Evolutionary conservation across 2,113 vertebrate species (phyloP).

Genomic region (Peromyscus polionotus): DNA sequence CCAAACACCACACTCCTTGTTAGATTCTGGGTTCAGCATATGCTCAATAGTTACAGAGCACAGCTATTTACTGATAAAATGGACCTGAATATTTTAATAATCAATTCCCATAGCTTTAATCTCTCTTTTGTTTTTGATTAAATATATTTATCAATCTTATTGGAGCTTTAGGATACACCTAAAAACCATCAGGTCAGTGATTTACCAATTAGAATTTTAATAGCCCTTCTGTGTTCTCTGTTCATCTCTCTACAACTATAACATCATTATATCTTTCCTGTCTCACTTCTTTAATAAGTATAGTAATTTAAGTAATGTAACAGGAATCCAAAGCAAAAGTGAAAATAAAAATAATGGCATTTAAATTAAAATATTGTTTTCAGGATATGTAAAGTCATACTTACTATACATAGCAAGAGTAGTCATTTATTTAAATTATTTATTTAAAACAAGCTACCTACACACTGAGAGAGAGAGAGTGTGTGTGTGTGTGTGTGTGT

Average conservation of each 20-base stretch:
- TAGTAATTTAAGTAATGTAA: not conserved
- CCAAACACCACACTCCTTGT: not conserved
- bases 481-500: too few relatives aligned
- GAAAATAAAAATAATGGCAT: not conserved
- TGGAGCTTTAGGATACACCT: not conserved
- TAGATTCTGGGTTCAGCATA: not conserved
- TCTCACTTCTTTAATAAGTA: not conserved
- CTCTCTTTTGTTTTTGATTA: not conserved
- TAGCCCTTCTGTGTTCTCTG: not conserved
- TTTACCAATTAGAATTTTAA: not conserved
- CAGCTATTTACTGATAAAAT: not conserved
- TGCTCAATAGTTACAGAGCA: not conserved
- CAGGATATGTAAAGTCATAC: not conserved
- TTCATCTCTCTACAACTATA: not conserved
- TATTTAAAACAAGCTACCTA: fast-evolving
- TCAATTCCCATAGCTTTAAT: not conserved
- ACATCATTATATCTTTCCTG: not conserved
- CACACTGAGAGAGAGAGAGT: not conserved
- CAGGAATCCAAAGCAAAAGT: not conserved
- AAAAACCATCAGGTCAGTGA: not conserved
- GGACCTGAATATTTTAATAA: not conserved
- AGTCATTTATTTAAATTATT: too few relatives aligned
- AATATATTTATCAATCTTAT: not conserved
- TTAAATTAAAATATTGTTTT: not conserved
- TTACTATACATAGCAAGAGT: not conserved